Base-by-base conservation (phyloP, 2,113 vertebrate genomes). In the Zingel zingel region DNA sequence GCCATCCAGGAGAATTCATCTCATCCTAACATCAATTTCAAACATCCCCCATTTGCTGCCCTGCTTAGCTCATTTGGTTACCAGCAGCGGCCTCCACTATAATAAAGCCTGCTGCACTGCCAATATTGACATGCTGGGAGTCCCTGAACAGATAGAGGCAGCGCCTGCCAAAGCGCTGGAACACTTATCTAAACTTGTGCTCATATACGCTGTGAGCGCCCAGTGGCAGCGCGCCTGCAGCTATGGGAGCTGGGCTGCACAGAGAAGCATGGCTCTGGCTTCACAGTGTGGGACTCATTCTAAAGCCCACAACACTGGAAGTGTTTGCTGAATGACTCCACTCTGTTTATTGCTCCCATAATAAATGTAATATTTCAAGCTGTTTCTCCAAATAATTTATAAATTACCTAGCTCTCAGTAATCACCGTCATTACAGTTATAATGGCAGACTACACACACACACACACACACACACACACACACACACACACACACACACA, bases 181-280 rank as follows among this genome's bases (percentile, higher is more conserved):
- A 79, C 82, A 89, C 91, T 90, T 90, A 90, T 92, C 88, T 92
- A 91, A 88, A 92, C 88, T 89, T 86, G 77, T 85, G 85, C 66
- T 91, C 82, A 82, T 89, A 89, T 90, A 84, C 70, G 62, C 82
- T 65, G 54, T 65, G 48, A 85, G 84, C 81, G 36, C 79, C 68
- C 76, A 39, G 69, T 86, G 86, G 81, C 74, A 86, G 85, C 79
- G 86, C 83, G 86, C 79, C 88, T 36, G 21, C 23, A 51, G 56
- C n/a, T 67, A 57, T 25, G 79, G n/a, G 74, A 79, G 36, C 64
- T 50, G 27, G 25, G 66, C 72, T 33, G 39, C 81, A 67, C 5
- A 6, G 30, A 72, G 70, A 68, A 74, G 57, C 51, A 13, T 8
- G 47, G 47, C 78, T 63, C 79, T 27, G 56, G 54, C 58, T 82